phyloP scores from a whole-genome alignment of 2,113 vertebrate species.

The Oceanites oceanicus region DNA sequence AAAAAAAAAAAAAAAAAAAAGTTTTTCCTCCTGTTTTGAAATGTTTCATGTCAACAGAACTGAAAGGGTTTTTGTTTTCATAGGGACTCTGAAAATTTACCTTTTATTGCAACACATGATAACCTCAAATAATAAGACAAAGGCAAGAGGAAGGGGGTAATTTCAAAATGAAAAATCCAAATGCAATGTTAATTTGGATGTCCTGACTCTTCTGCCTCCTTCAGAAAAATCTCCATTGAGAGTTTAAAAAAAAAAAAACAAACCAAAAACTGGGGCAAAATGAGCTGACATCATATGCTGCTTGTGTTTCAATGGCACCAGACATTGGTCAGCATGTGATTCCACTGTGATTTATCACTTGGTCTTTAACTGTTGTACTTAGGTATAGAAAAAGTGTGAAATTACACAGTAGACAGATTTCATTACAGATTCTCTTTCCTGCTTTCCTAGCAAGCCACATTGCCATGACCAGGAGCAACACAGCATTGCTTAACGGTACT shows the following conservation, averaged over 20 bases:
- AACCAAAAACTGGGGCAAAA: neutral
- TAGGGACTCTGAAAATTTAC: neutral
- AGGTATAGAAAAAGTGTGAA: neutral
- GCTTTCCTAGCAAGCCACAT: neutral
- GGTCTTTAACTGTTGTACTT: neutral
- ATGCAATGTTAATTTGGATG: neutral
- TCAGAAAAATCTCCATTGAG: neutral
- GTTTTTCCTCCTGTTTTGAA: neutral
- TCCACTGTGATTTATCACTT: neutral
- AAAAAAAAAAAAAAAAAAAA: accelerated
- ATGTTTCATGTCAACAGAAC: neutral
- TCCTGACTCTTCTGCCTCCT: neutral
- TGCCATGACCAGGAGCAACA: neutral
- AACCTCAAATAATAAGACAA: neutral
- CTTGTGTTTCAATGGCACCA: neutral
- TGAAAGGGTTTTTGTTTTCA: neutral
- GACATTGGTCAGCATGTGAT: neutral
- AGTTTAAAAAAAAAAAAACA: neutral
- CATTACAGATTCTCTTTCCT: neutral
- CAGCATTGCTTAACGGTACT: neutral
- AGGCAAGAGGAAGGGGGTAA: neutral
- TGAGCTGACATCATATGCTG: neutral
- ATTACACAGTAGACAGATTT: neutral
- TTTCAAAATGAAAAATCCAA: neutral
- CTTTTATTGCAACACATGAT: neutral